phyloP scores from a whole-genome alignment of 2,797 vertebrate species.

The Aplochiton taeniatus region DNA sequence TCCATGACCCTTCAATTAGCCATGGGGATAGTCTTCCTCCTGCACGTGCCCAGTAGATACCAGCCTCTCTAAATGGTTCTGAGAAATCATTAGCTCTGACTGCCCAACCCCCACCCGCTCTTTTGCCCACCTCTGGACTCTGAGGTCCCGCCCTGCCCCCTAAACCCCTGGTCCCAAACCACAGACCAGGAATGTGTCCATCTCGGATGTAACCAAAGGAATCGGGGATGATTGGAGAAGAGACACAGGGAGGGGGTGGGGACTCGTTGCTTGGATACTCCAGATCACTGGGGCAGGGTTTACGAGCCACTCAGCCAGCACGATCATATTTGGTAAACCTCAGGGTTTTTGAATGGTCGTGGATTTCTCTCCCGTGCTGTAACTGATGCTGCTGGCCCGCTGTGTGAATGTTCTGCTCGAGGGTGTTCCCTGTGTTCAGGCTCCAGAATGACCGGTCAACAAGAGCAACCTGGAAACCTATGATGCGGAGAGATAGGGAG shows the following conservation, averaged over 20 bases:
- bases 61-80: constrained; percentile 45
- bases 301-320: no score
- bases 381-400: no score
- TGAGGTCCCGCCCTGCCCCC: constrained; percentile 53
- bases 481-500: constrained; percentile 12
- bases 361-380: no score
- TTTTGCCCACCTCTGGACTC: constrained; percentile 32
- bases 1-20: constrained; percentile 48
- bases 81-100: constrained; percentile 51
- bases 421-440: no score
- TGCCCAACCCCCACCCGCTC: constrained; percentile 16
- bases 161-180: no score
- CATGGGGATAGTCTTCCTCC: constrained; percentile 52
- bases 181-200: constrained; percentile 56
- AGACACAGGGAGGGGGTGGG: background rate
- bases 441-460: no score
- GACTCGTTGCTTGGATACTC: no score
- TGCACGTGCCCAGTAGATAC: constrained; percentile 60
- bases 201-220: constrained; percentile 28
- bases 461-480: background rate
- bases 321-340: no score
- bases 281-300: no score
- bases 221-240: constrained; percentile 28
- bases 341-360: no score
- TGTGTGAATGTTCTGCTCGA: no score